Evolutionary conservation across 1,140 invertebrate species (phyloP).

Genomic region (Pygmarrhopalites habei): DNA sequence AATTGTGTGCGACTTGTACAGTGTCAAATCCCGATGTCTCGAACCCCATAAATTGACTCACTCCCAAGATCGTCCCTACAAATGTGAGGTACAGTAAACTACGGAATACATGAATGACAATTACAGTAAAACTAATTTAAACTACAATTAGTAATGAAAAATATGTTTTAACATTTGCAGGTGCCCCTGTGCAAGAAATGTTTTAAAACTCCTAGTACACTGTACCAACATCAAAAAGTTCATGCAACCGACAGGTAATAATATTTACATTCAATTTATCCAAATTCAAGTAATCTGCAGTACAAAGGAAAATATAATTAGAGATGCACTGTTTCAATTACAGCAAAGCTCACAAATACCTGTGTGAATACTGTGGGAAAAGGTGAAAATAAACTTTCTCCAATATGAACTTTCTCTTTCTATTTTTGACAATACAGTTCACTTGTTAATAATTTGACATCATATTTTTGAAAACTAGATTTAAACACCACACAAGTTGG

Average conservation of each 20-base stretch:
- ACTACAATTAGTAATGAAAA: too few relatives aligned
- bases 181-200: slow-evolving; percentile 24
- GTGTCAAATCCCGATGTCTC: slow-evolving; percentile 24
- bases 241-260: slow-evolving; percentile 26
- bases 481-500: slow-evolving; percentile 29
- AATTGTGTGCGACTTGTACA: not conserved
- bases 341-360: slow-evolving; percentile 27
- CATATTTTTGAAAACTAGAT: slow-evolving; percentile 4
- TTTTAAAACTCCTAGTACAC: slow-evolving; percentile 25
- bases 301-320: too few relatives aligned
- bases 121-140: too few relatives aligned
- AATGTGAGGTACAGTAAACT: too few relatives aligned
- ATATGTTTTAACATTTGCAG: too few relatives aligned
- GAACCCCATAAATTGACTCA: slow-evolving; percentile 31
- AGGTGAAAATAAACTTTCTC: slow-evolving; percentile 18
- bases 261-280: too few relatives aligned
- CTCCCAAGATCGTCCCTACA: slow-evolving; percentile 25
- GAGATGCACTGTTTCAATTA: too few relatives aligned
- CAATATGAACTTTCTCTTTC: too few relatives aligned
- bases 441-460: not conserved
- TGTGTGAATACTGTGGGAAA: slow-evolving; percentile 31
- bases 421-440: too few relatives aligned
- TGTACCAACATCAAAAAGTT: slow-evolving; percentile 29
- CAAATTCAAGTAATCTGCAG: too few relatives aligned
- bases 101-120: too few relatives aligned